Conservation (phyloP, 2,888 invertebrate genomes). For the Xanthia icteritia region DNA sequence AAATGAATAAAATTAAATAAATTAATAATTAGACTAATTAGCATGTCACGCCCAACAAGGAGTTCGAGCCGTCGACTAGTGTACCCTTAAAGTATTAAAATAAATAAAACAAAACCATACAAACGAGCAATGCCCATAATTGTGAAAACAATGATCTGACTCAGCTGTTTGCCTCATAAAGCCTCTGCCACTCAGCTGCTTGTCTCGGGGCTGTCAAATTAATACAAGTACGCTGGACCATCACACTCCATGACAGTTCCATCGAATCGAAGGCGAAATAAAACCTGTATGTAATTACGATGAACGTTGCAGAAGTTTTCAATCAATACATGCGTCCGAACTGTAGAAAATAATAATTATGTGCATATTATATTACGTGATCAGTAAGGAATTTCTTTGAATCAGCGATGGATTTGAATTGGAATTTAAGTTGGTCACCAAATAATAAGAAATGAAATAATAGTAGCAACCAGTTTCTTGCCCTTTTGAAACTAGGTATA, state of each 20-base stretch:
- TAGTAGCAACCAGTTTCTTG: background rate
- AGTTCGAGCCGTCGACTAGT: too few species aligned
- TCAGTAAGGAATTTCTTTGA: constrained; percentile 48
- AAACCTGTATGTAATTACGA: constrained; percentile 42
- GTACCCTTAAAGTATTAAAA: too few species aligned
- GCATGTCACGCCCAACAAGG: too few species aligned
- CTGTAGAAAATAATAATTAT: constrained; percentile 37
- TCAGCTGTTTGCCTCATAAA: constrained; percentile 38
- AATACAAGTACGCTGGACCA: constrained; percentile 14
- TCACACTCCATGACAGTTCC: constrained; percentile 17
- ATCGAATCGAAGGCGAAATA: constrained; percentile 16
- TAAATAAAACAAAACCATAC: background rate
- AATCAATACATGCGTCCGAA: constrained; percentile 18
- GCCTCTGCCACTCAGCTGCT: constrained; percentile 13
- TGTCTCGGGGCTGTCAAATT: constrained; percentile 49
- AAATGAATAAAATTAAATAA: too few species aligned
- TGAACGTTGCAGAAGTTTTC: constrained; percentile 16
- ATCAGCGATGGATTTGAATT: constrained; percentile 29
- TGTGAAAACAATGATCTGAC: constrained; percentile 53
- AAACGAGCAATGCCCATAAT: constrained; percentile 42
- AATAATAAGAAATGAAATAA: background rate
- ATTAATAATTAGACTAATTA: too few species aligned
- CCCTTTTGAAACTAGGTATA: background rate
- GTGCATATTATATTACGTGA: constrained; percentile 42
- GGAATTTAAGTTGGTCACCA: constrained; percentile 13